These are phyloP conservation scores for Acipenser oxyrinchus DNA, from an alignment of 2,797 vertebrate species.

Conservation along the genomic window DNA sequence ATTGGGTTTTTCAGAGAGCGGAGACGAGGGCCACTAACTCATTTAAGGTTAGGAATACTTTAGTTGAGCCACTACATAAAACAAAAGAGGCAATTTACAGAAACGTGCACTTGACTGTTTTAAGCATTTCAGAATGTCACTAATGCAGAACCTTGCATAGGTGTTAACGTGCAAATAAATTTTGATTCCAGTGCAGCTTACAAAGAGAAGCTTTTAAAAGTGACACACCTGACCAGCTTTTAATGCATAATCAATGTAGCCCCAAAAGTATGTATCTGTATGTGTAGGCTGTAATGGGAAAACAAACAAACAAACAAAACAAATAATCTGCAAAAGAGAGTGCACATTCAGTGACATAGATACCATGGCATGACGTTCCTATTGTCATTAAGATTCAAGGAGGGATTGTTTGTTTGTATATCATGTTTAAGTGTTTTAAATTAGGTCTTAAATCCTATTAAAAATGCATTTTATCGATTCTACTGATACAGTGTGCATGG, in stretches of 20 bases:
- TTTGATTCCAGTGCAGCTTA: neutral
- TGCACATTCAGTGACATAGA: no score
- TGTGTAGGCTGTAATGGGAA: no score
- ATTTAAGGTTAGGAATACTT: conserved; percentile 75
- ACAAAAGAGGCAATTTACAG: conserved; percentile 51
- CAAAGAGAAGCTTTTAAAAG: conserved; percentile 3
- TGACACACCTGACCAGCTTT: conserved; percentile 10
- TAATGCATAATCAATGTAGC: conserved; percentile 35
- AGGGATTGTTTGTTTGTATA: no score
- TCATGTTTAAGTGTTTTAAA: no score
- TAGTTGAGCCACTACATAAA: conserved; percentile 63
- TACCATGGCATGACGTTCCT: no score
- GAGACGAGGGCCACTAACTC: conserved; percentile 69
- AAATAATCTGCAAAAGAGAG: no score
- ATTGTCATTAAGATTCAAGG: no score
- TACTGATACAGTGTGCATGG: no score
- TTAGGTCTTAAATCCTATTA: no score
- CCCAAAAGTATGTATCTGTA: no score
- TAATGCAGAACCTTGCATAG: conserved; percentile 5
- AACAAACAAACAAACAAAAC: no score
- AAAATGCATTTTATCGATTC: no score
- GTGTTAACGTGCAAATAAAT: neutral
- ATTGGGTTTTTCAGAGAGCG: conserved; percentile 73
- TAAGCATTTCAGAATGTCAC: conserved; percentile 2
- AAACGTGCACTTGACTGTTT: conserved; percentile 38